phyloP scores from a whole-genome alignment of 2,888 invertebrate genomes.

The Abrostola triplasia region DNA sequence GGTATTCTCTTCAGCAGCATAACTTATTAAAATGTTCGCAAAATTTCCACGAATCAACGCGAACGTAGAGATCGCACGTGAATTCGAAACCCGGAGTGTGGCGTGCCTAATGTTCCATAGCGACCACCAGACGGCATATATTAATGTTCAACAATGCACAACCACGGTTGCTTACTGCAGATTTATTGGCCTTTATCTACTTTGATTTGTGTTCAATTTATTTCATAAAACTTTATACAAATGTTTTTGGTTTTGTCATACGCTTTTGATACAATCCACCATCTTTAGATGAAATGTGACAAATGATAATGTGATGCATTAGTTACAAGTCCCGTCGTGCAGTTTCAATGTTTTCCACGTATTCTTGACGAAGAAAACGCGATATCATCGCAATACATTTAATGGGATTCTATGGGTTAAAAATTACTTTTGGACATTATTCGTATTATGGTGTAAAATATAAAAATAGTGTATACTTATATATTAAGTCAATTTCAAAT shows the following conservation, averaged over 20 bases:
- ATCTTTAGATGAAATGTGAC: neutral
- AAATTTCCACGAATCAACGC: conserved; percentile 15
- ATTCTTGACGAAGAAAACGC: too few relatives aligned
- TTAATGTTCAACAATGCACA: conserved; percentile 59
- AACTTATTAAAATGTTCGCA: too few relatives aligned
- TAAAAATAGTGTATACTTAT: too few relatives aligned
- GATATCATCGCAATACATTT: too few relatives aligned
- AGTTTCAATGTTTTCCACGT: too few relatives aligned
- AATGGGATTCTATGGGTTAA: too few relatives aligned
- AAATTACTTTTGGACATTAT: too few relatives aligned
- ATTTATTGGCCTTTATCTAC: conserved; percentile 31
- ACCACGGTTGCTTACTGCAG: conserved; percentile 35
- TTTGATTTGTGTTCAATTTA: conserved; percentile 17
- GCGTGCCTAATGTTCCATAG: conserved; percentile 62
- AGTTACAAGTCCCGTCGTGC: too few relatives aligned
- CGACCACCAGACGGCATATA: conserved; percentile 65
- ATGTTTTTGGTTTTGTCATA: neutral
- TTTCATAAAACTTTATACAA: neutral
- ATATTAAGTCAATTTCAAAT: too few relatives aligned
- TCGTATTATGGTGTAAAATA: too few relatives aligned
- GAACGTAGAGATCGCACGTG: conserved; percentile 25
- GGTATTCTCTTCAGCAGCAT: too few relatives aligned
- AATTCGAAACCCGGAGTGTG: conserved; percentile 36
- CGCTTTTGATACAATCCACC: neutral
- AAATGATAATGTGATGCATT: too few relatives aligned